Base-by-base conservation (phyloP, 2,113 vertebrate species). In the Channa argus region DNA sequence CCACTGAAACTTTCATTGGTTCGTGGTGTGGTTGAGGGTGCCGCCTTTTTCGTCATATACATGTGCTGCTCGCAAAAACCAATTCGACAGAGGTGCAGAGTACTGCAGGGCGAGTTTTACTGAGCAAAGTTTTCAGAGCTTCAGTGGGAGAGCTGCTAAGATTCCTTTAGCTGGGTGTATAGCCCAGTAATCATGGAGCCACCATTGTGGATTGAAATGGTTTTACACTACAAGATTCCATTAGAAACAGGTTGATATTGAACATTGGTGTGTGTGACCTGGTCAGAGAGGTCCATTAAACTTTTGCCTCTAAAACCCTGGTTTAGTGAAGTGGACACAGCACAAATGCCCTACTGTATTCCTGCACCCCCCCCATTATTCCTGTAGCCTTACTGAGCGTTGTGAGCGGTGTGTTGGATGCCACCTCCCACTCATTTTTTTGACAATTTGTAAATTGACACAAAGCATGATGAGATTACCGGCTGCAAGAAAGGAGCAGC, bases 141-240 rank as follows among this genome's bases (percentile, higher is more conserved):
- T 61, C 69, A 60, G 13, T 12, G 4, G 55, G 15, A 6, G 37
- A 53, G 6, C 44, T 56, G 39, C 44, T 39, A 63, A 38, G 70
- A 51, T 44, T n/a, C 6, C 39, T 71, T 36, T n/a, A 8, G 39
- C 39, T 7, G 13, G 46, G 39, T 33, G 8, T 6, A 11, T 5
- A 34, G 43, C 45, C 65, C 74, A 43, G 38, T 71, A 53, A 45
- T 79, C 65, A 79, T 71, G 43, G 47, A 74, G 49, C 46, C 6
- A 7, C 49, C 36, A 47, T 39, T 38, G 68, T 46, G 7, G 15
- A n/a, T 8, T 46, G 36, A 64, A 73, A 70, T 33, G 1, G 6
- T 41, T 77, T 72, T 69, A 5, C 24, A 52, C 15, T 50, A 3
- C 39, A 51, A 39, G 56, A 62, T 11, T 36, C 39, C 39, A 41